Evolutionary conservation across 2,113 vertebrate genomes (phyloP).

Genomic region (Urocolius indicus): DNA sequence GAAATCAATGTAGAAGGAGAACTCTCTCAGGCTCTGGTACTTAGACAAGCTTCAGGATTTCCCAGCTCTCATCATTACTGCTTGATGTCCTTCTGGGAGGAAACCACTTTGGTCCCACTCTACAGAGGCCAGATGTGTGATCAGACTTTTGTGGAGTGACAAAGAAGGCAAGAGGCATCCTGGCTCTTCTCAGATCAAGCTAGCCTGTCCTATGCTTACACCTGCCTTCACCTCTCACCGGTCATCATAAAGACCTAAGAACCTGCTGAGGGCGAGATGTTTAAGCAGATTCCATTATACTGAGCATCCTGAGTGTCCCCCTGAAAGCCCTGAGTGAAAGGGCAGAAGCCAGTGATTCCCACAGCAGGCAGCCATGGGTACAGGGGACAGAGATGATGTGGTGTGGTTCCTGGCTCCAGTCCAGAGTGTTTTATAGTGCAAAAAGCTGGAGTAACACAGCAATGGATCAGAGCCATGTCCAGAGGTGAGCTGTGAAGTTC

Average conservation of each 20-base stretch:
- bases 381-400: rapidly evolving
- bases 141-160: not conserved
- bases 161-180: not conserved
- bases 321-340: not conserved
- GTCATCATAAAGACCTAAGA: not conserved
- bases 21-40: not conserved
- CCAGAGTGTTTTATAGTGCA: not conserved
- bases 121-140: not conserved
- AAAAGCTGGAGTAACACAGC: not conserved
- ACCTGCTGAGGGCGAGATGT: not conserved
- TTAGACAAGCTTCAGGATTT: not conserved
- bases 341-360: not conserved
- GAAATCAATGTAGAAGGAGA: not conserved
- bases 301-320: too few species aligned
- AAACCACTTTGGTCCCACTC: not conserved
- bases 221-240: not conserved
- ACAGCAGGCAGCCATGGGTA: not conserved
- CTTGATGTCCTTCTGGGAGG: not conserved
- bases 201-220: not conserved
- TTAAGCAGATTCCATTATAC: not conserved
- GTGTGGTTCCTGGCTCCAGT: not conserved
- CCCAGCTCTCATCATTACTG: not conserved
- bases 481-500: not conserved
- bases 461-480: not conserved
- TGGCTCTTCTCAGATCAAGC: not conserved